Percentiles rank a stretch among this genome's conserved stretches.
phyloP scores from a whole-genome alignment of 2,888 invertebrate genomes.

The Diadromus collaris region DNA sequence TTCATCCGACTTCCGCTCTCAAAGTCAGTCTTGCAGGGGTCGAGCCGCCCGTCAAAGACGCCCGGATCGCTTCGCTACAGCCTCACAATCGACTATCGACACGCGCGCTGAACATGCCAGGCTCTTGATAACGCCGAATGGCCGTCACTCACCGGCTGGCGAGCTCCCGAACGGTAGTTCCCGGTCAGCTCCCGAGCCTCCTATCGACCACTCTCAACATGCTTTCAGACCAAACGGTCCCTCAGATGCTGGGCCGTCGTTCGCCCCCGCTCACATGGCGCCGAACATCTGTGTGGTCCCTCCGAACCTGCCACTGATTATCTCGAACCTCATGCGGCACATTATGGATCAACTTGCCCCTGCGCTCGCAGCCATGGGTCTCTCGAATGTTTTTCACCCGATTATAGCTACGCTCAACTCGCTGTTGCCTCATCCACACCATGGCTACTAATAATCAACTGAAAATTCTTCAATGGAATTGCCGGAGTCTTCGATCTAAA shows the following conservation, averaged over 20 bases:
- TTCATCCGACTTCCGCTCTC: no score
- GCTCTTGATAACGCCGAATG: background rate
- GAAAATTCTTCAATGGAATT: slow-evolving; percentile 39
- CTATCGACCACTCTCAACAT: no score
- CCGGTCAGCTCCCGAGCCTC: background rate
- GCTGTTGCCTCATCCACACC: background rate
- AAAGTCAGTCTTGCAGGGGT: no score
- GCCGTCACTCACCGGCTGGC: background rate
- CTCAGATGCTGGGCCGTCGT: background rate
- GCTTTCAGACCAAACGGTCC: background rate
- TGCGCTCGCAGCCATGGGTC: background rate
- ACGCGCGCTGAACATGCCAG: background rate
- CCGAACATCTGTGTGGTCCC: background rate
- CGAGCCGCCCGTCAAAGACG: background rate
- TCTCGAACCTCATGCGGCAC: background rate
- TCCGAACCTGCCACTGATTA: background rate
- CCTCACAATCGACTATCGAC: background rate
- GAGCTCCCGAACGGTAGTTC: background rate
- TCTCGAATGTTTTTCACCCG: background rate
- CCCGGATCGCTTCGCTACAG: background rate
- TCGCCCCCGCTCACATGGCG: rapidly evolving
- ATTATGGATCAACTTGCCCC: background rate
- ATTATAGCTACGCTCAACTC: background rate
- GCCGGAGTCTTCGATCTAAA: background rate
- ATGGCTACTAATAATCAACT: slow-evolving; percentile 2